Base-by-base conservation (phyloP, 2,888 invertebrate genomes). In the Prostheceraeus crozeri region DNA sequence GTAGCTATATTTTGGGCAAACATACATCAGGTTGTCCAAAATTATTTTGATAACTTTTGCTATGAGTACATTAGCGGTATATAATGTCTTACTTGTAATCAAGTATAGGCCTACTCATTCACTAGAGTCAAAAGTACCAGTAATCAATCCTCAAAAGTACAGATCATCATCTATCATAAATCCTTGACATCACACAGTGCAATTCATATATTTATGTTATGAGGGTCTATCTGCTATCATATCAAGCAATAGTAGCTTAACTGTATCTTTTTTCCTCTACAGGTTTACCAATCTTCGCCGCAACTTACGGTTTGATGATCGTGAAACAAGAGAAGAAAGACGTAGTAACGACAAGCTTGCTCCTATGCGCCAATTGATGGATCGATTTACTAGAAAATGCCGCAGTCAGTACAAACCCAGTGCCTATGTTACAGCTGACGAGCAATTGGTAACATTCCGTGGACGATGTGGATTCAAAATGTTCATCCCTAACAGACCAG, bases 401-500 rank as follows among this genome's bases (percentile, higher is more conserved):
- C 14, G 48, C n/a, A 14, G 48, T 4, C 25, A 48, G 8, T 51
- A 61, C 45, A 61, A 14, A 11, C 52, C 59, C 14, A 35, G 61
- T 3, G 27, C 52, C 2, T 48, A 52, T 28, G 36, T 61, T 3
- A 61, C 61, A 3, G 59, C 53, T 30, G 61, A 61, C 58, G 61
- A 61, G 23, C 61, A 61, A 35, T 21, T 61, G 30, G 59, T 61
- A 21, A 19, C 52, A 16, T 61, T 48, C 35, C 31, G 61, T 16
- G 61, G 61, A 40, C 6, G 30, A 27, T 60, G 61, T 21, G 46
- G 46, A 6, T 48, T 60, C 35, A 16, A 46, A 3, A 58, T 59
- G 48, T 60, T 59, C 21, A 60, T 61, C n/a, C 40, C 57, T 1
- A 1, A 6, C 21, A 59, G 59, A 28, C 60, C 58, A 1, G 60